Percentiles rank a stretch among this genome's conserved stretches.
These are phyloP conservation scores for Nanorana parkeri DNA, from an alignment of 2,113 vertebrate species.

Conservation along the genomic window DNA sequence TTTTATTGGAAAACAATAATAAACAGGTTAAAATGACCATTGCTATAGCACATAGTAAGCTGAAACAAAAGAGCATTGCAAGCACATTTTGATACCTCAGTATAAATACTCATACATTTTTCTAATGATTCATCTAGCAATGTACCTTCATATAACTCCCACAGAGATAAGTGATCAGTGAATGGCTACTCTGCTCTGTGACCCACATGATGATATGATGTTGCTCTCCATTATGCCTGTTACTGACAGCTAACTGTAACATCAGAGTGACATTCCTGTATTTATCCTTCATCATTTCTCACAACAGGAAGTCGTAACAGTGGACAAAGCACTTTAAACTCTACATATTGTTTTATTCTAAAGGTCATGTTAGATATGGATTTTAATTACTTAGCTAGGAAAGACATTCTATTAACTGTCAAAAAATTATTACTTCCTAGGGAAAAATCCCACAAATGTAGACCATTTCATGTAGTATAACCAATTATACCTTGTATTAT, in stretches of 20 bases:
- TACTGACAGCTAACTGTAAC: slow-evolving; percentile 43
- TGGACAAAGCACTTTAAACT: slow-evolving; percentile 58
- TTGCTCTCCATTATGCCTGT: slow-evolving; percentile 50
- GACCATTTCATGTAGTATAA: background rate
- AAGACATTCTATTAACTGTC: background rate
- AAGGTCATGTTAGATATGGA: slow-evolving; percentile 52
- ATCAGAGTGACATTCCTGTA: slow-evolving; percentile 62
- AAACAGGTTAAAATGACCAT: no score
- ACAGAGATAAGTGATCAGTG: slow-evolving; percentile 58
- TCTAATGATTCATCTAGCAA: no score
- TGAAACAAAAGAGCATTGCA: no score
- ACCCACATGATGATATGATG: slow-evolving; percentile 28
- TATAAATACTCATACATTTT: no score
- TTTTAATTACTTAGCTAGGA: slow-evolving; percentile 12
- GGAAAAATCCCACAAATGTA: background rate
- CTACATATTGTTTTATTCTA: slow-evolving; percentile 46
- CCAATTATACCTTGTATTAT: no score
- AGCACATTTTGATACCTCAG: no score
- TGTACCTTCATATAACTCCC: slow-evolving; percentile 37
- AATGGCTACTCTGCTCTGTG: slow-evolving; percentile 13
- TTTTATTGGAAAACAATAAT: no score
- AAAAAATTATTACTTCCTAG: background rate
- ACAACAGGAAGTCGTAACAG: slow-evolving; percentile 37
- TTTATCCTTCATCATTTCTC: slow-evolving; percentile 60
- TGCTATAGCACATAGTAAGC: no score